These are phyloP conservation scores for Hypsopygia costalis DNA, from an alignment of 2,888 invertebrate species.

Conservation along the genomic window DNA sequence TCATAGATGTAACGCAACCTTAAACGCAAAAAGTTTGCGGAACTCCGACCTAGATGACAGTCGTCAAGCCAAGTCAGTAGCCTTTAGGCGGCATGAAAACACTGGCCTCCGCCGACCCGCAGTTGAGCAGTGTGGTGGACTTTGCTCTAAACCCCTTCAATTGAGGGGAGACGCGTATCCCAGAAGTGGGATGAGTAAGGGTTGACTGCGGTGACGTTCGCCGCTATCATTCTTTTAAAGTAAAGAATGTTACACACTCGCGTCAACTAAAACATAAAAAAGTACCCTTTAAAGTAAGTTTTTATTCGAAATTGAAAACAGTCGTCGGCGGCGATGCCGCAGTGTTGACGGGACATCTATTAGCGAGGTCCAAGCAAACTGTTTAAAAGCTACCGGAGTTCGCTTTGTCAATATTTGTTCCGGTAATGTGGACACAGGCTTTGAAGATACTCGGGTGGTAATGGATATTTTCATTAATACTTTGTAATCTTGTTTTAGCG, in stretches of 20 bases:
- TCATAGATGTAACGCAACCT: too few relatives aligned
- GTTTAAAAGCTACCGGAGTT: slow-evolving; percentile 75
- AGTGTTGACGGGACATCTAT: slow-evolving; percentile 63
- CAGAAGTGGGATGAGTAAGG: too few relatives aligned
- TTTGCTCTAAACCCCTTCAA: too few relatives aligned
- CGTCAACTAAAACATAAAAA: slow-evolving; percentile 23
- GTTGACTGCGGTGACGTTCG: too few relatives aligned
- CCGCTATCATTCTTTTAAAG: slow-evolving; percentile 8
- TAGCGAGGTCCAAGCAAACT: slow-evolving; percentile 63
- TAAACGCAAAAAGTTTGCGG: too few relatives aligned
- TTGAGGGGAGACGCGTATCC: too few relatives aligned
- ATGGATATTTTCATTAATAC: slow-evolving; percentile 17
- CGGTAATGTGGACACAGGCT: slow-evolving; percentile 30
- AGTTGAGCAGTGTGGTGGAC: too few relatives aligned
- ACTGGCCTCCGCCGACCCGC: too few relatives aligned
- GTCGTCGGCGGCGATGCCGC: slow-evolving; percentile 27
- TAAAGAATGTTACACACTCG: slow-evolving; percentile 33
- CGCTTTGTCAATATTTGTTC: slow-evolving; percentile 63
- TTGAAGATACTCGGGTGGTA: slow-evolving; percentile 38
- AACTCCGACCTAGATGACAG: too few relatives aligned
- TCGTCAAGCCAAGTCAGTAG: too few relatives aligned
- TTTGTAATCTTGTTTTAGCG: slow-evolving; percentile 3
- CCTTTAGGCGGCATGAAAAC: too few relatives aligned
- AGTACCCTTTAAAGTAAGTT: slow-evolving; percentile 16
- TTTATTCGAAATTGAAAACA: slow-evolving; percentile 37